Conservation (phyloP, 2,113 vertebrate species). For the Dendropsophus ebraccatus region DNA sequence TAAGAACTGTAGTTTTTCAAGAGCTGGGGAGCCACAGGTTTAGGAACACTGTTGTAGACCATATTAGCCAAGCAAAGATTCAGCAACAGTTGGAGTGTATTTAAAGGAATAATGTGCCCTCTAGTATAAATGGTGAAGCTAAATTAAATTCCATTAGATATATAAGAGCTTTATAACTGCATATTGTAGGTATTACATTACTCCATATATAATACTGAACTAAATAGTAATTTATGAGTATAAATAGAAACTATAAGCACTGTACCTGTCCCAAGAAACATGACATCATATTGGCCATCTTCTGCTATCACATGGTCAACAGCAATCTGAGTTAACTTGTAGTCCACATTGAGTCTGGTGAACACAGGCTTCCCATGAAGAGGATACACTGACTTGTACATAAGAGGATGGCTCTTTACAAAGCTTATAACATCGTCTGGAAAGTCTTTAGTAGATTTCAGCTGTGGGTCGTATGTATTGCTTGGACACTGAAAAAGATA, state of each 20-base stretch:
- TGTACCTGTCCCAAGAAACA: constrained; percentile 95
- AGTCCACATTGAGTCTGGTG: constrained; percentile 87
- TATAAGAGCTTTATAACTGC: background rate
- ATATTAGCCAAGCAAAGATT: too few species aligned
- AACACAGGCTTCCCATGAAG: constrained; percentile 83
- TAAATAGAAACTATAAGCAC: background rate
- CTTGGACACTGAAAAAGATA: constrained; percentile 85
- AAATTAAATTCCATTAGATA: too few species aligned
- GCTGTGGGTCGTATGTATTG: constrained; percentile 88
- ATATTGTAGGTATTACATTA: background rate
- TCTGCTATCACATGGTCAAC: constrained; percentile 93
- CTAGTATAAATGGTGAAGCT: too few species aligned
- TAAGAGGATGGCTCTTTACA: constrained; percentile 87
- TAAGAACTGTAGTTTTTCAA: too few species aligned
- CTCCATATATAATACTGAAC: background rate
- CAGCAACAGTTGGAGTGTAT: too few species aligned
- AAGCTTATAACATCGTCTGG: constrained; percentile 95
- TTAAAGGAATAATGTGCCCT: too few species aligned
- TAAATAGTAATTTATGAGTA: background rate
- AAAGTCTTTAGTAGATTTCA: constrained; percentile 95
- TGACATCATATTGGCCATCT: constrained; percentile 94
- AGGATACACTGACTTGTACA: constrained; percentile 84
- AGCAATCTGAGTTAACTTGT: constrained; percentile 88
- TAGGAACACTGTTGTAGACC: too few species aligned
- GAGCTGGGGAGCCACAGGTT: too few species aligned